Percentiles rank a stretch among this genome's conserved stretches.
These are phyloP conservation scores for Stenolophus ochropezus DNA, from an alignment of 2,888 invertebrate genomes.

Conservation along the genomic window DNA sequence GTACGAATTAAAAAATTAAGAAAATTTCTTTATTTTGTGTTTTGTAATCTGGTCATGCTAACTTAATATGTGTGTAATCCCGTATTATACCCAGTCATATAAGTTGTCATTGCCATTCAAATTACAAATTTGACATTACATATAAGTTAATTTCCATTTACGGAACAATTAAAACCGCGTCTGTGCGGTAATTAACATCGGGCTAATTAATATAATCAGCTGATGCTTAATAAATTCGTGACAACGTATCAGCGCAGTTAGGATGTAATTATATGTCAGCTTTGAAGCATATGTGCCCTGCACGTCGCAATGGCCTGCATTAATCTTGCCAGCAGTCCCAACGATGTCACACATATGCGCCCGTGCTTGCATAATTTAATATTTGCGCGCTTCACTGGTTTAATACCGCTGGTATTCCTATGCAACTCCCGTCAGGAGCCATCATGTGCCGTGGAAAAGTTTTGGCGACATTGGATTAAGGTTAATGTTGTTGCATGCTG, in stretches of 20 bases:
- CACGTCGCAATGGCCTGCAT: constrained; percentile 32
- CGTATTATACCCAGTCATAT: no score
- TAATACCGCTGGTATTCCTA: constrained; percentile 43
- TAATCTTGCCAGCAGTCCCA: constrained; percentile 33
- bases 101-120: not conserved
- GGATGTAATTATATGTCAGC: constrained; percentile 30
- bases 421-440: not conserved
- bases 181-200: constrained; percentile 34
- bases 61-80: no score
- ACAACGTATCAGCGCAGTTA: constrained; percentile 30
- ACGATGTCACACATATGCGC: constrained; percentile 43
- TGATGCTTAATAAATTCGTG: constrained; percentile 39
- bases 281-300: constrained; percentile 8
- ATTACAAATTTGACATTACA: not conserved
- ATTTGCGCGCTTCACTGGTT: constrained; percentile 48
- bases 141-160: constrained; percentile 15
- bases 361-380: constrained; percentile 51
- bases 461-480: constrained; percentile 41
- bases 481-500: constrained; percentile 17
- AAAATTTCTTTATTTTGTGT: no score
- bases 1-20: no score
- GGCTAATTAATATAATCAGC: constrained; percentile 47
- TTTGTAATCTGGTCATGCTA: no score
- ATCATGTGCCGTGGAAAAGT: constrained; percentile 30
- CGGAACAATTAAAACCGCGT: constrained; percentile 12